A percentile compares a stretch with the other conserved stretches of the same genome.
Evolutionary conservation across 2,797 vertebrate genomes (phyloP).

Genomic region (Malurus leucopterus): DNA sequence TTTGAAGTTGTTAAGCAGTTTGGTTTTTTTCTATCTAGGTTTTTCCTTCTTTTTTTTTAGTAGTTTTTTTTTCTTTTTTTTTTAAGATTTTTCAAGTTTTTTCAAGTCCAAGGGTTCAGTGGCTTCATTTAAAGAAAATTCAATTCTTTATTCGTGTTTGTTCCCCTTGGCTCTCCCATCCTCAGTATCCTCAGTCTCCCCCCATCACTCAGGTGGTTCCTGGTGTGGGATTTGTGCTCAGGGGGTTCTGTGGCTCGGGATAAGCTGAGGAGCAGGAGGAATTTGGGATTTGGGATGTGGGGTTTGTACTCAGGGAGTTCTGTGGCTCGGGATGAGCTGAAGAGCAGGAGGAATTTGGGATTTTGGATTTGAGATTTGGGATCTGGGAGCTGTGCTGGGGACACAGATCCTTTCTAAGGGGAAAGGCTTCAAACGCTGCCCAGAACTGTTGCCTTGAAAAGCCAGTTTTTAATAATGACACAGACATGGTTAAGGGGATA

Average conservation of each 20-base stretch:
- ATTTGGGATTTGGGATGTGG: background rate
- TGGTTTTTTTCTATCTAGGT: too few species aligned
- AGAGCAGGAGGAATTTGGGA: too few species aligned
- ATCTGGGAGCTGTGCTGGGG: background rate
- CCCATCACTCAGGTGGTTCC: background rate
- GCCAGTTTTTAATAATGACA: too few species aligned
- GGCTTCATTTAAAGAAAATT: background rate
- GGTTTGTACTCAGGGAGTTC: too few species aligned
- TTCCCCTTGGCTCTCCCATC: background rate
- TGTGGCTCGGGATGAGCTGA: too few species aligned
- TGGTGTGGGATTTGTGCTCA: accelerated
- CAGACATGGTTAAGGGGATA: too few species aligned
- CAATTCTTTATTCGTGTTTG: background rate
- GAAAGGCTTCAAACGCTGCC: background rate
- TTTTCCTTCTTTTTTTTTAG: too few species aligned
- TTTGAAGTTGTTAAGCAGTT: too few species aligned
- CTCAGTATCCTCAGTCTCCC: background rate
- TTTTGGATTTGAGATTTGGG: background rate
- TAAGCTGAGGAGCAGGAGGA: background rate
- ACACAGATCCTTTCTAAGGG: background rate
- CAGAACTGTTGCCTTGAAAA: too few species aligned
- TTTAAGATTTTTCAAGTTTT: too few species aligned
- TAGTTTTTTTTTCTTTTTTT: too few species aligned
- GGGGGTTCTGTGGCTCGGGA: background rate
- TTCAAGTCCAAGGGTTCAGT: background rate